Evolutionary conservation across 2,888 invertebrate genomes (phyloP).

Genomic region (Synergus umbraculus): DNA sequence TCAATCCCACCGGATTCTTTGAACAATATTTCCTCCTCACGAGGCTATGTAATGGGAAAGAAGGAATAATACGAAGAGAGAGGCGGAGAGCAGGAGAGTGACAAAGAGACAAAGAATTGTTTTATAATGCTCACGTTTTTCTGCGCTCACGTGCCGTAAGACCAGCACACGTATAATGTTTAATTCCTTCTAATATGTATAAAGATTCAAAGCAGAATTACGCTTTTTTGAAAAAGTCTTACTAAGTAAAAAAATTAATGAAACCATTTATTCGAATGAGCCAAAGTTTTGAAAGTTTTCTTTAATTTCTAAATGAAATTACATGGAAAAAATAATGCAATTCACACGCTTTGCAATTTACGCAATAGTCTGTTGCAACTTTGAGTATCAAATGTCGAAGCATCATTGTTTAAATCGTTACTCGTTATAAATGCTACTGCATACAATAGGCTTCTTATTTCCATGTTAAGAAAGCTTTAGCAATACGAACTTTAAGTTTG

Average conservation of each 20-base stretch:
- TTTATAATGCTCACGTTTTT: constrained; percentile 60
- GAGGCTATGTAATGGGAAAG: not conserved
- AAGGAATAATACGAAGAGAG: not conserved
- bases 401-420: not conserved
- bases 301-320: too few species aligned
- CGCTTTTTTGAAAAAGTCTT: not conserved
- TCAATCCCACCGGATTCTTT: not conserved
- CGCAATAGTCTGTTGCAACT: not conserved
- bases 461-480: not conserved
- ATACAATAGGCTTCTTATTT: not conserved
- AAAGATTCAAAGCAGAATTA: not conserved
- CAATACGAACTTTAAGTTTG: too few species aligned
- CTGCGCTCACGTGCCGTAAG: constrained; percentile 59
- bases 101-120: constrained; percentile 17
- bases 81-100: not conserved
- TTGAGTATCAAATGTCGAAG: not conserved
- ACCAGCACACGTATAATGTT: constrained; percentile 6
- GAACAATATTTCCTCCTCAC: not conserved
- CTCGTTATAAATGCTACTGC: not conserved
- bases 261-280: too few species aligned
- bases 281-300: too few species aligned
- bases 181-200: not conserved
- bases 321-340: too few species aligned
- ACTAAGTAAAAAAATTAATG: not conserved
- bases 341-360: too few species aligned